Percentiles rank a stretch among this genome's conserved stretches.
Evolutionary conservation across 2,888 invertebrate genomes (phyloP).

Genomic region (Chydorus sphaericus): DNA sequence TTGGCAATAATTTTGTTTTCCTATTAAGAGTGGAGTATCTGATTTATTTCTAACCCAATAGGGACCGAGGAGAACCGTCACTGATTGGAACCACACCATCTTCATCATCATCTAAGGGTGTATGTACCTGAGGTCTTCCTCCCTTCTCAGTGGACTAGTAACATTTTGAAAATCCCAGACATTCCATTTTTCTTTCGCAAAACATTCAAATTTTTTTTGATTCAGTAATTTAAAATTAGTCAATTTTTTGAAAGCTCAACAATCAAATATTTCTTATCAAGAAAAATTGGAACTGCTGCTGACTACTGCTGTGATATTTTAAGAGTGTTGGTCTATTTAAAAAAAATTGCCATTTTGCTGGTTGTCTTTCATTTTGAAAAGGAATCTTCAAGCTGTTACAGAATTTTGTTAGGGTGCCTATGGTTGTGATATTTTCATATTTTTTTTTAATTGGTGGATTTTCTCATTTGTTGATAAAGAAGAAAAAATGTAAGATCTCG

Average conservation of each 20-base stretch:
- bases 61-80: constrained; percentile 11
- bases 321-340: too few relatives aligned
- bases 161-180: constrained; percentile 1
- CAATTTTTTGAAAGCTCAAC: neutral
- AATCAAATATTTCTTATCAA: neutral
- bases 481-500: neutral
- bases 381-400: too few relatives aligned
- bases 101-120: constrained; percentile 11
- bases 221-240: neutral
- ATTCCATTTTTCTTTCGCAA: neutral
- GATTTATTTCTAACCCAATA: neutral
- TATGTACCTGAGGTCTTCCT: constrained; percentile 12
- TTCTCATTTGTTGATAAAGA: too few relatives aligned
- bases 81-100: neutral
- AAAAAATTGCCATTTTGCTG: neutral
- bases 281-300: neutral
- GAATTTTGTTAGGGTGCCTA: neutral
- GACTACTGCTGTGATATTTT: neutral
- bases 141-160: constrained; percentile 11
- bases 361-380: neutral
- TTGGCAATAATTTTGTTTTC: neutral
- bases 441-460: neutral
- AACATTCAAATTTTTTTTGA: too few relatives aligned
- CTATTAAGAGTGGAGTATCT: neutral
- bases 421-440: constrained; percentile 4